Evolutionary conservation across 2,113 vertebrate species (phyloP).

Genomic region (Seriola dumerili): DNA sequence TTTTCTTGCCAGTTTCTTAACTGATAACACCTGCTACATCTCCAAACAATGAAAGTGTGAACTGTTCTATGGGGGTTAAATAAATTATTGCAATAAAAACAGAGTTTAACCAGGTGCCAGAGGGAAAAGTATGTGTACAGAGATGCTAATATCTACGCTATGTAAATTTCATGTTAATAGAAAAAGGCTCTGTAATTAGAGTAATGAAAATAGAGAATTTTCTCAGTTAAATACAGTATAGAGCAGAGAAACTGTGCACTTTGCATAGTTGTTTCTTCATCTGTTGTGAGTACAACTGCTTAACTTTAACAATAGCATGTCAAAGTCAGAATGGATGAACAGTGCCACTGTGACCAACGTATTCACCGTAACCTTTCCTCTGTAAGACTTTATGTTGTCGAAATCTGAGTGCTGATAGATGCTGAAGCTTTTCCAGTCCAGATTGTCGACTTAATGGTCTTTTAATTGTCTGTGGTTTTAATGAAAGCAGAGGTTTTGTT

Average conservation of each 20-base stretch:
- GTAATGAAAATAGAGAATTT: too few species aligned
- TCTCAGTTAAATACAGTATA: background rate
- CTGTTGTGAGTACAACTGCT: slow-evolving; percentile 18
- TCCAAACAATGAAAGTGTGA: background rate
- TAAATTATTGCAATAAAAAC: background rate
- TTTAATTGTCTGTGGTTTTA: slow-evolving; percentile 21
- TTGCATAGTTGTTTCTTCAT: background rate
- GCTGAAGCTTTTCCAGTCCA: slow-evolving; percentile 8
- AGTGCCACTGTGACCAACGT: background rate
- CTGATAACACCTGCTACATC: background rate
- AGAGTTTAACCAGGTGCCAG: background rate
- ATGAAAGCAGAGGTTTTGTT: slow-evolving; percentile 16
- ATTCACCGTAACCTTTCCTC: slow-evolving; percentile 11
- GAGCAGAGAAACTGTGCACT: background rate
- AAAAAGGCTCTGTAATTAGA: too few species aligned
- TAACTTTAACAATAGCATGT: slow-evolving; percentile 35
- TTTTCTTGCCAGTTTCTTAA: background rate
- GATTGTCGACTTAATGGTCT: background rate
- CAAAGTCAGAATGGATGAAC: background rate
- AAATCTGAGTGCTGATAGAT: slow-evolving; percentile 7
- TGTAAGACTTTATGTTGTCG: slow-evolving; percentile 25
- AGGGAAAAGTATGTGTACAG: background rate
- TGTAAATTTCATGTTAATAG: background rate
- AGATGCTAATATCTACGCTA: background rate
- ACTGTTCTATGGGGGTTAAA: background rate